phyloP scores from a whole-genome alignment of 2,888 invertebrate genomes.

The Ischnura elegans region DNA sequence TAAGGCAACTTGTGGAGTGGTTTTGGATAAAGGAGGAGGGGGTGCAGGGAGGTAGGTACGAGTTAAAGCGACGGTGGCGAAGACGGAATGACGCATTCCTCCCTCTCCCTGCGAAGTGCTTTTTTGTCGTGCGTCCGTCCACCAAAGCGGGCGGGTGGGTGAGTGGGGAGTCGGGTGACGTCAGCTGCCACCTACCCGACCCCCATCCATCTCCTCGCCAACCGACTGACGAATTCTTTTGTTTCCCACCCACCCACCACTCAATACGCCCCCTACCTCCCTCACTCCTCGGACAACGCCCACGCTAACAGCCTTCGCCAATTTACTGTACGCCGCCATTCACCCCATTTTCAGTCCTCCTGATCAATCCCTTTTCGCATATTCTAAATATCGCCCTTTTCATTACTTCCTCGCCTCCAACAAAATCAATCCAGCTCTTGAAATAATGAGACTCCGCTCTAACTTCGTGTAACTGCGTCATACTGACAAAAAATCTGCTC shows the following conservation, averaged over 20 bases:
- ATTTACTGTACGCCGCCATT: background rate
- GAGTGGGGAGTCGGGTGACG: background rate
- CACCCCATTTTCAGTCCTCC: background rate
- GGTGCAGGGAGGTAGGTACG: background rate
- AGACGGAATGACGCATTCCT: conserved; percentile 3
- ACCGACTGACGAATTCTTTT: conserved; percentile 19
- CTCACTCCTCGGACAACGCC: background rate
- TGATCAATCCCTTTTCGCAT: too few species aligned
- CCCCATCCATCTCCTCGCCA: background rate
- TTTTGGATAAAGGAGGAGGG: background rate
- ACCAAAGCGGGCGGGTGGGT: background rate
- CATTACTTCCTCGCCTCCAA: too few species aligned
- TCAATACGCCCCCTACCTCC: background rate
- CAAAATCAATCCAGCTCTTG: too few species aligned
- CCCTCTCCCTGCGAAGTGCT: background rate
- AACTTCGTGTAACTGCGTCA: too few species aligned
- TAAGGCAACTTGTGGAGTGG: too few species aligned
- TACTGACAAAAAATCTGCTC: too few species aligned
- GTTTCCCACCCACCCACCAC: background rate
- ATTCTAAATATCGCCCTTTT: too few species aligned
- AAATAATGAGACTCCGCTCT: too few species aligned
- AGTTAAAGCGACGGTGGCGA: background rate
- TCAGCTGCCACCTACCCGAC: background rate
- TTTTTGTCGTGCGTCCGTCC: background rate
- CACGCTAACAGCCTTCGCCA: background rate